A percentile compares a stretch with the other conserved stretches of the same genome.
Conservation (phyloP, 2,797 vertebrate genomes). For the Pantherophis vulpinus region DNA sequence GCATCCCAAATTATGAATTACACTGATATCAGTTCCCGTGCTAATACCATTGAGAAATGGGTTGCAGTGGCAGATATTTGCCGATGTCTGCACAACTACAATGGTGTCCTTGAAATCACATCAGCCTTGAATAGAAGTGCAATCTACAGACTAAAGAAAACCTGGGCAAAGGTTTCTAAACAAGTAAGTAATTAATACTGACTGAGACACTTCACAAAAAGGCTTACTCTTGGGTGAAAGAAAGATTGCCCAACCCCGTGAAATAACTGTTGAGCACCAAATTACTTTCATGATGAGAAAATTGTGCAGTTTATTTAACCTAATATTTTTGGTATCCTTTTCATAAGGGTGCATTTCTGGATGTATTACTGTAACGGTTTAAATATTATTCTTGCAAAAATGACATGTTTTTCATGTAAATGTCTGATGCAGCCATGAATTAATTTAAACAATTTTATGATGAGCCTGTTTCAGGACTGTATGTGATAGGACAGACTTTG, state of each 20-base stretch:
- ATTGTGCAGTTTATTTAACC: background rate
- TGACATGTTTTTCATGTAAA: background rate
- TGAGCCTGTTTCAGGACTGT: background rate
- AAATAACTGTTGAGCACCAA: background rate
- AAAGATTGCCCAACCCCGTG: background rate
- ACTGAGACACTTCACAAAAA: background rate
- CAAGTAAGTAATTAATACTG: conserved; percentile 73
- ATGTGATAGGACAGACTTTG: background rate
- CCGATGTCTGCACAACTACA: conserved; percentile 92
- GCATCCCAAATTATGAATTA: conserved; percentile 97
- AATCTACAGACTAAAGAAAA: conserved; percentile 94
- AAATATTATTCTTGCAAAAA: background rate
- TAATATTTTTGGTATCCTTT: background rate
- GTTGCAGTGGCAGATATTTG: conserved; percentile 93
- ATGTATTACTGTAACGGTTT: background rate
- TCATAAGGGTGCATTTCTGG: background rate
- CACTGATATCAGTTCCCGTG: conserved; percentile 84
- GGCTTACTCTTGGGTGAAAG: background rate
- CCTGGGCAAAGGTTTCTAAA: conserved; percentile 93
- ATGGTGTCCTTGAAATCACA: conserved; percentile 91
- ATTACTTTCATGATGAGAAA: background rate
- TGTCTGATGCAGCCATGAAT: background rate
- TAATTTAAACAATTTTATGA: background rate
- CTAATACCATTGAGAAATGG: conserved; percentile 92
- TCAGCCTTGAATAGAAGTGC: conserved; percentile 95